phyloP scores from a whole-genome alignment of 1,140 invertebrate species.

The Gryllus bimaculatus region DNA sequence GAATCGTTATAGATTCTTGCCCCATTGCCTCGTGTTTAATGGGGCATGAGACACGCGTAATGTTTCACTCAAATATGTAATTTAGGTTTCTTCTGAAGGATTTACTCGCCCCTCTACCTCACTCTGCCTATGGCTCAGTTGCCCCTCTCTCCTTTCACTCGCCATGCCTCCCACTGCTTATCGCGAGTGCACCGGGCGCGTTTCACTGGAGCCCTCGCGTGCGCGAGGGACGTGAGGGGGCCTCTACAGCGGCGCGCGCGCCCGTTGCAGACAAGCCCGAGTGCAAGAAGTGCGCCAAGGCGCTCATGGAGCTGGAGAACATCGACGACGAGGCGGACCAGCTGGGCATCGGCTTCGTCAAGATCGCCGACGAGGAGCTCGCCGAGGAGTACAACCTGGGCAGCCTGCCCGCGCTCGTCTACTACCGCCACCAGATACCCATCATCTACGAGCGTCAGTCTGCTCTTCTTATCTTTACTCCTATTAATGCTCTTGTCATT shows the following conservation, averaged over 20 bases:
- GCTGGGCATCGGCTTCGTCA: conserved; percentile 87
- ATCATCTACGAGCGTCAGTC: conserved; percentile 84
- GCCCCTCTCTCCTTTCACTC: not conserved
- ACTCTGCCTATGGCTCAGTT: no score
- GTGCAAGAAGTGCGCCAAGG: conserved; percentile 84
- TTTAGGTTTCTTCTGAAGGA: not conserved
- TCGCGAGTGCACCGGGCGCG: no score
- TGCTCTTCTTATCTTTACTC: not conserved
- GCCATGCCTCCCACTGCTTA: not conserved
- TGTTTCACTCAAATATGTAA: no score
- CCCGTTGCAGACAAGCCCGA: conserved; percentile 69
- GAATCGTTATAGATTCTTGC: no score
- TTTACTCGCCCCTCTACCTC: not conserved
- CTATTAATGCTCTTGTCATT: no score
- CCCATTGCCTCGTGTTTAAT: no score
- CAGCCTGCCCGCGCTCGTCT: conserved; percentile 77
- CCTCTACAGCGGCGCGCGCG: no score
- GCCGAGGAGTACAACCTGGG: conserved; percentile 89
- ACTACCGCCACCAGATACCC: conserved; percentile 89
- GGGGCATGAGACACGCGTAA: no score
- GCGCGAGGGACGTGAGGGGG: no score
- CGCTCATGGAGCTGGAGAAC: conserved; percentile 82
- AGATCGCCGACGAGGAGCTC: conserved; percentile 83
- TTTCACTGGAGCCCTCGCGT: no score
- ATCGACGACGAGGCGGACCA: conserved; percentile 95